Evolutionary conservation across 2,797 vertebrate genomes (phyloP), one percentile per base, ranked within the genome.

Genomic region (Anolis apletophallus): DNA sequence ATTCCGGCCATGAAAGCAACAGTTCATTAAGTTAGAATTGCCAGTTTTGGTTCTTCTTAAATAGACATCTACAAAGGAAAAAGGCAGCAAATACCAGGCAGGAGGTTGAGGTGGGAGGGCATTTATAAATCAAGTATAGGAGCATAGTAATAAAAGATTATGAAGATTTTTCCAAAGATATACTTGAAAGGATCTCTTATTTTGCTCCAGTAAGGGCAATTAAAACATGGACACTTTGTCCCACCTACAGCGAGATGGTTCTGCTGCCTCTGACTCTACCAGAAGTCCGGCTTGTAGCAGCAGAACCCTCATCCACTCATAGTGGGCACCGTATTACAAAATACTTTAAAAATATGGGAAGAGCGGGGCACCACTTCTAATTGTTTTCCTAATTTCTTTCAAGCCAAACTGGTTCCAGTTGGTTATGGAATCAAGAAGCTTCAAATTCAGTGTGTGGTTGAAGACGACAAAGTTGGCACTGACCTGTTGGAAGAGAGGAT

Each of bases 361-460:
- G 14, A 36, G 2, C 4, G 32, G 23, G 0, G 3, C 77, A 0
- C 16, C 50, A 1, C 13, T 89, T 86, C 76, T 90, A 87, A 90
- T 54, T 52, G 40, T 64, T 61, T 11, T 36, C 81, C 16, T 46
- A 5, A 0, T 52, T 85, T 14, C 12, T 84, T 80, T 91, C 29
- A 89, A 99, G 99, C 99, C 82, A 99, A 99, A 93, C 94, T 99
- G 55, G 97, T 99, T 72, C 98, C 98, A 0, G 99, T 97, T 59
- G 99, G 99, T 3, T 99, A 99, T 11, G 99, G 99, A 91, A 99
- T 99, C 96, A 99, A 98, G 95, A 99, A 99, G 89, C 97, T 99
- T 80, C 98, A 99, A 94, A 99, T 99, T 80, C 96, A 97, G 23
- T 99, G 98, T 3, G 98, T 99, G 71, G 98, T 99, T 29, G 99